Base-by-base conservation (phyloP, 2,113 vertebrate genomes). In the Abramis brama region DNA sequence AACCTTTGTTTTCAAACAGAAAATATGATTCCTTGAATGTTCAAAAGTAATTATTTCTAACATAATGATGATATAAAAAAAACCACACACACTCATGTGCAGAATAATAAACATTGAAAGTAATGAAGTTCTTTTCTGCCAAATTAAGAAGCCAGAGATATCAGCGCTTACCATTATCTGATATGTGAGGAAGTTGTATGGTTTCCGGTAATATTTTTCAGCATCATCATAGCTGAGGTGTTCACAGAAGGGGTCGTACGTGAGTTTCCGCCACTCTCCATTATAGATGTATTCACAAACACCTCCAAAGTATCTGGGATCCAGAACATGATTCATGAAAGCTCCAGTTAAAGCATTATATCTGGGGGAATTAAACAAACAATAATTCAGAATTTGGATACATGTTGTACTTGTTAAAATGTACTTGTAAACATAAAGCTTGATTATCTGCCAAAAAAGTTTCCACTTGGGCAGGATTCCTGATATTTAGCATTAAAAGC, bases 281-380 rank as follows among this genome's bases (percentile, higher is more conserved):
- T 99, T 99, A 79, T 99, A 99, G 27, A 99, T 94, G 0, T 92
- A 95, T 89, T 98, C 96, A 89, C 97, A 99, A 50, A 90, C 55
- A 45, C 97, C 97, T 0, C 97, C 98, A 7, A 92, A 96, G 89
- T 95, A 99, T 0, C 4, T 86, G 0, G 93, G 91, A 19, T 99
- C 97, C 0, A 97, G 94, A 0, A 97, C 80, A 0, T 81, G 90
- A 88, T 91, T 93, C 2, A 90, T 70, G 88, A 91, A 94, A 6
- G 94, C 89, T 70, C 92, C 89, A 0, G 94, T 96, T 82, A 99
- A 92, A 70, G 95, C 87, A n/a, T 96, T 97, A 89, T 93, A 98
- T 45, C 98, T 99, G 80, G 21, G 47, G 25, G 6, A 30, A 27
- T 76, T 6, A 33, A 77, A 76, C 43, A 17, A 27, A 33, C 0